Percentiles rank a stretch among this genome's conserved stretches.
These are phyloP conservation scores for Artibeus jamaicensis DNA, from an alignment of 2,797 vertebrate genomes.

Conservation along the genomic window DNA sequence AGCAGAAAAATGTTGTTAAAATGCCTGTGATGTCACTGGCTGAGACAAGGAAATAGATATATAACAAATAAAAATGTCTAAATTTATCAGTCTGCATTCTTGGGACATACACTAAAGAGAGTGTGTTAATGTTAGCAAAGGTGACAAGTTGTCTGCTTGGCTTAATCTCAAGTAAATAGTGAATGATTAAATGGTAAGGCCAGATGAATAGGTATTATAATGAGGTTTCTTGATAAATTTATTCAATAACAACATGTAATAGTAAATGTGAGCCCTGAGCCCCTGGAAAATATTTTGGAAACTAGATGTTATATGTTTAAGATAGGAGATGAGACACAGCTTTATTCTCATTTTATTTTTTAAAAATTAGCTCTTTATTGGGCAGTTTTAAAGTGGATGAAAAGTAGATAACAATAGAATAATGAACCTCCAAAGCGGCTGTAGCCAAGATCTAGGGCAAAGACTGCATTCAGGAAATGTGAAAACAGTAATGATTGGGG, in stretches of 20 bases:
- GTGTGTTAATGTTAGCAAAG: not conserved
- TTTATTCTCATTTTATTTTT: not conserved
- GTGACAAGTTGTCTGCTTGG: not conserved
- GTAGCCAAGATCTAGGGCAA: not conserved
- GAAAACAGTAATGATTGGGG: not conserved
- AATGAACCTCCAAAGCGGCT: not conserved
- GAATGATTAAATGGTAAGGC: not conserved
- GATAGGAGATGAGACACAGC: not conserved
- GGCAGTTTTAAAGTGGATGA: not conserved
- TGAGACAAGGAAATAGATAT: not conserved
- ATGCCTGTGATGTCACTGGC: not conserved
- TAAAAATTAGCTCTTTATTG: not conserved
- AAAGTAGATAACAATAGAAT: not conserved
- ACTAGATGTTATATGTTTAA: not conserved
- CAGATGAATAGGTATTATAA: not conserved
- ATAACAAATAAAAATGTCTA: not conserved
- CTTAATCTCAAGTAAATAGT: not conserved
- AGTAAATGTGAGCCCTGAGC: not conserved
- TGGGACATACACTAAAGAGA: not conserved
- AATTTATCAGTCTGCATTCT: conserved; percentile 39
- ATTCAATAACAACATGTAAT: not conserved
- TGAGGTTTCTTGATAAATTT: not conserved
- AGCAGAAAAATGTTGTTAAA: not conserved
- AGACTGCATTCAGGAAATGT: not conserved
- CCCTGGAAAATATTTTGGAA: conserved; percentile 4